Base-by-base conservation (phyloP, 1,140 invertebrate genomes). In the Drosophila albomicans region DNA sequence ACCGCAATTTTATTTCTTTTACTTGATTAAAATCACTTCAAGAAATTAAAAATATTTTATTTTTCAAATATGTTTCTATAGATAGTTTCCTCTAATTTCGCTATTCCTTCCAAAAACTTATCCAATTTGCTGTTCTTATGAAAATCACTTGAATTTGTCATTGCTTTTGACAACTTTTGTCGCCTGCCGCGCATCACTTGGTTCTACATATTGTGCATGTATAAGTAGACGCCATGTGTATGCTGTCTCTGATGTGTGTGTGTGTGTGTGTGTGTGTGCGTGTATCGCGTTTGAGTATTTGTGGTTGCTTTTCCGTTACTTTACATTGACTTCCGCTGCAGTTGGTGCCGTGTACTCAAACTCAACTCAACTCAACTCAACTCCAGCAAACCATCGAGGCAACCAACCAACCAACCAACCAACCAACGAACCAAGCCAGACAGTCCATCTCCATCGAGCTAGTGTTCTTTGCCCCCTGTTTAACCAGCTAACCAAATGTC, bases 251-350 rank as follows among this genome's bases (percentile, higher is more conserved):
- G 20, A 28, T 45, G 13, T 56, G 11, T 38, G 20, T 66, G 15
- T 57, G 13, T 62, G 28, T n/a, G n/a, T n/a, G n/a, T 52, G 28
- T 13, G 38, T 52, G 35, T 64, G 54, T 35, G 58, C 61, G 32
- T 57, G 43, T 48, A 11, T 49, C 43, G 63, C 20, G 35, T 59
- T 56, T 70, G 43, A 66, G 80, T 67, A 61, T 67, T 54, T 75
- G 69, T 75, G 75, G 67, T 69, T 84, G 81, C 65, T 79, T 81
- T 87, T 82, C 82, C 82, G 71, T 82, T 86, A 86, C 82, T 86
- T 81, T 82, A 67, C 82, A 79, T 75, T 76, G 82, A 86, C 82
- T 86, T 87, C 82, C 79, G 72, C 61, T 69, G 66, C 75, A 76
- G 72, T 41, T 67, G 73, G 49, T 48, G 61, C 41, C 69, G 65